Conservation (phyloP, 2,797 vertebrate species). For the Pseudochaenichthys georgianus region DNA sequence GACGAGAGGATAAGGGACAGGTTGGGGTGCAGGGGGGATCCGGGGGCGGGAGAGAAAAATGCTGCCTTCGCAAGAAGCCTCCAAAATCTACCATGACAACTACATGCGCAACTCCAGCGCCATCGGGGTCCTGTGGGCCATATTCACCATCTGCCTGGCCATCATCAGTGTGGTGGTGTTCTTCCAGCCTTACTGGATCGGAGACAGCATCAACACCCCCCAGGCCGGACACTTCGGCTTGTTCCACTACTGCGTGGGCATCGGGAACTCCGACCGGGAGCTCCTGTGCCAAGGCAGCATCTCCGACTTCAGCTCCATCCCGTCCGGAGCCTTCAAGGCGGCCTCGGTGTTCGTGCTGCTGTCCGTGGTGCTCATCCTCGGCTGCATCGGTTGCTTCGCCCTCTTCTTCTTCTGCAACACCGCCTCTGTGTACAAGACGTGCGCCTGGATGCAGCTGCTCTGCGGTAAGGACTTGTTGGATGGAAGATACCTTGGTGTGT, state of each 20-base stretch:
- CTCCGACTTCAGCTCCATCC: constrained; percentile 92
- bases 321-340: constrained; percentile 91
- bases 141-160: constrained; percentile 95
- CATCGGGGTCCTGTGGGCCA: constrained; percentile 93
- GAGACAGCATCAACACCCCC: constrained; percentile 92
- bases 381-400: constrained; percentile 92
- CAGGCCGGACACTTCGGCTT: constrained; percentile 93
- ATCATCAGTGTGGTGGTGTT: constrained; percentile 95
- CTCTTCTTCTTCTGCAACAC: constrained; percentile 96
- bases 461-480: constrained; percentile 84
- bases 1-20: constrained; percentile 14
- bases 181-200: constrained; percentile 94
- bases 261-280: constrained; percentile 86
- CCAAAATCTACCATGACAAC: constrained; percentile 92
- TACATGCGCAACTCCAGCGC: constrained; percentile 93
- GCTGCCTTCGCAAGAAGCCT: constrained; percentile 92
- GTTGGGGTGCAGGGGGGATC: constrained; percentile 36
- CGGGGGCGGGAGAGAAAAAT: constrained; percentile 73
- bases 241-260: constrained; percentile 93
- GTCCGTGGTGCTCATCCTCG: constrained; percentile 92
- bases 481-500: neutral
- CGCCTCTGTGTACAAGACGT: constrained; percentile 95
- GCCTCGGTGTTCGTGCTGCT: constrained; percentile 93
- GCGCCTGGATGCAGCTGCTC: constrained; percentile 95
- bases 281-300: constrained; percentile 90